Evolutionary conservation across 2,888 invertebrate genomes (phyloP).

Genomic region (Anthrax anthrax): DNA sequence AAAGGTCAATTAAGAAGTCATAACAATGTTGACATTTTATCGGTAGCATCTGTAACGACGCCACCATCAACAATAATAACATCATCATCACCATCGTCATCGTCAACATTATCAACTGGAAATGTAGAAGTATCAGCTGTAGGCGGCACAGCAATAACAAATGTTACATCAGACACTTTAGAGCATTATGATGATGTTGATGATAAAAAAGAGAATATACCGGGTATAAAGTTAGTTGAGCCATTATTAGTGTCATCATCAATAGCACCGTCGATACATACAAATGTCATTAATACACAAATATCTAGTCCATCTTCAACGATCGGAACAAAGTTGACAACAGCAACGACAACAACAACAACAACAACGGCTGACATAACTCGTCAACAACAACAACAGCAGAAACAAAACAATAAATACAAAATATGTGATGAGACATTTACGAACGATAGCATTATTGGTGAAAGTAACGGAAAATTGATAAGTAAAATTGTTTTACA

Average conservation of each 20-base stretch:
- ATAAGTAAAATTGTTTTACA: constrained; percentile 27
- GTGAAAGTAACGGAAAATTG: constrained; percentile 24
- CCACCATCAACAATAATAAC: neutral
- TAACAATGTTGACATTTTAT: constrained; percentile 11
- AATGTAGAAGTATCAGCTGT: neutral
- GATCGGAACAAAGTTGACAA: neutral
- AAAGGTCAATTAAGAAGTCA: constrained; percentile 15
- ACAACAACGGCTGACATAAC: neutral
- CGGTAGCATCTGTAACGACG: constrained; percentile 11
- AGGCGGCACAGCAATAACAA: neutral
- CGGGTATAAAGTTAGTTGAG: constrained; percentile 4
- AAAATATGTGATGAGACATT: constrained; percentile 12
- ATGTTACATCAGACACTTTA: neutral
- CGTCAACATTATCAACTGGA: neutral
- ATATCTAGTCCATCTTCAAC: neutral
- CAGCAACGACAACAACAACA: neutral
- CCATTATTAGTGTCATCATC: constrained; percentile 34
- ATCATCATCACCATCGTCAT: neutral
- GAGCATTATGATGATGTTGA: neutral
- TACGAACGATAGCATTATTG: constrained; percentile 18
- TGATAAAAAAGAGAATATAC: constrained; percentile 7
- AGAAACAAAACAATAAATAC: constrained; percentile 31
- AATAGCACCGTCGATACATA: constrained; percentile 34
- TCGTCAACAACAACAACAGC: constrained; percentile 28
- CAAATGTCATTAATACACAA: neutral